A percentile compares a stretch with the other conserved stretches of the same genome.
These are phyloP conservation scores for Drosophila peninsularis DNA, from an alignment of 2,888 invertebrate genomes.

Conservation along the genomic window DNA sequence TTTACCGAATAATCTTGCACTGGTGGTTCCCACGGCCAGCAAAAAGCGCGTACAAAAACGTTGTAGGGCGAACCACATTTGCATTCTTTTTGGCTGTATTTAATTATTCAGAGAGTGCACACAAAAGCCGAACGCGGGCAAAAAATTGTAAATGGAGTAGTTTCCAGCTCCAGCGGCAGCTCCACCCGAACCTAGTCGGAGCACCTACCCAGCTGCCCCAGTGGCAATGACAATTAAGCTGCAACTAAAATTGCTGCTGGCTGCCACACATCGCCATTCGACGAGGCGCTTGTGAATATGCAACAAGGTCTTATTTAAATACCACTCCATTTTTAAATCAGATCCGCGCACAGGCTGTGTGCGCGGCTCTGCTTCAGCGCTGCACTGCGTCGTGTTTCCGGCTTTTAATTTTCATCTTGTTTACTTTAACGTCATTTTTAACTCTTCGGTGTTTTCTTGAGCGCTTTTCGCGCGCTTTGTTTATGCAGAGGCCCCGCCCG, in stretches of 20 bases:
- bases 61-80: constrained; percentile 52
- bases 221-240: constrained; percentile 73
- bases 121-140: constrained; percentile 50
- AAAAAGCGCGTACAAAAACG: constrained; percentile 27
- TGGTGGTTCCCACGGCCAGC: constrained; percentile 15
- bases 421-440: constrained; percentile 82
- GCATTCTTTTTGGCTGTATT: constrained; percentile 76
- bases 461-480: constrained; percentile 64
- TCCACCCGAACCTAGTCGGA: background rate
- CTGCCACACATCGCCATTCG: constrained; percentile 27
- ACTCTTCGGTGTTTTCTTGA: constrained; percentile 79
- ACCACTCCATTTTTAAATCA: constrained; percentile 80
- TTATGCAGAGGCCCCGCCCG: constrained; percentile 28
- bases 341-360: constrained; percentile 61
- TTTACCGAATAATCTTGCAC: constrained; percentile 28
- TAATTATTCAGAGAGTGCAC: constrained; percentile 73
- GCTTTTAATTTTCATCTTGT: constrained; percentile 80
- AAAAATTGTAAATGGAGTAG: constrained; percentile 11
- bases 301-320: constrained; percentile 79
- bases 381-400: constrained; percentile 25
- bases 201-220: background rate
- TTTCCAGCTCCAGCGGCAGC: background rate
- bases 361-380: constrained; percentile 25
- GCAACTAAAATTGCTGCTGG: constrained; percentile 72
- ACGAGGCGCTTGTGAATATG: constrained; percentile 62